Conservation (phyloP, 2,797 vertebrate genomes). For the Acropternis orthonyx region DNA sequence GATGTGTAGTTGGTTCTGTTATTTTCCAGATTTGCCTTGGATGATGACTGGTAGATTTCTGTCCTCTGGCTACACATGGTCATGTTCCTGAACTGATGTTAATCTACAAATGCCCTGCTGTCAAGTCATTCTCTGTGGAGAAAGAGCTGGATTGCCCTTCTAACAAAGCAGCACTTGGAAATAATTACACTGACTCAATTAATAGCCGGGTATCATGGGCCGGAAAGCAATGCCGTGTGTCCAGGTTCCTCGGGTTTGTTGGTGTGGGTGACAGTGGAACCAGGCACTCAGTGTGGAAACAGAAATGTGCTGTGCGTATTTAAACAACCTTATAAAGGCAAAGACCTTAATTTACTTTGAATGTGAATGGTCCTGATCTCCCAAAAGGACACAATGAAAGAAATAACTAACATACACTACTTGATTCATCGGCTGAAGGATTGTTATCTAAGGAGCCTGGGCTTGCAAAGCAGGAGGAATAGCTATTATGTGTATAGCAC, state of each 20-base stretch:
- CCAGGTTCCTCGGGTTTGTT: background rate
- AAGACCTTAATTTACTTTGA: background rate
- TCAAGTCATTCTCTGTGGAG: background rate
- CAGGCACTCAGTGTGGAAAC: background rate
- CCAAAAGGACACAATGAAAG: background rate
- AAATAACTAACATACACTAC: background rate
- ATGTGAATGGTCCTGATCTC: background rate
- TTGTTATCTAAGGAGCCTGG: background rate
- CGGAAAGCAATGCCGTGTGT: background rate
- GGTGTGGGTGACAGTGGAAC: background rate
- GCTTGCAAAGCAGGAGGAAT: background rate
- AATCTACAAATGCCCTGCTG: background rate
- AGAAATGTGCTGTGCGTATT: background rate
- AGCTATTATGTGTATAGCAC: background rate
- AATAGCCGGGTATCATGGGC: background rate
- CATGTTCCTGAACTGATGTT: background rate
- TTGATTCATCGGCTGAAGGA: background rate
- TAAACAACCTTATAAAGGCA: background rate
- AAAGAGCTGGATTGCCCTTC: background rate
- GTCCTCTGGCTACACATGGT: rapidly evolving
- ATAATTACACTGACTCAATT: background rate
- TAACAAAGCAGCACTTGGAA: background rate
- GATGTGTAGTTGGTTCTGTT: background rate
- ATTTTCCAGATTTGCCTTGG: background rate
- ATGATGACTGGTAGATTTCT: background rate